Percentiles rank a stretch among this genome's conserved stretches.
Conservation (phyloP, 2,888 invertebrate genomes). For the Hydraecia micacea region DNA sequence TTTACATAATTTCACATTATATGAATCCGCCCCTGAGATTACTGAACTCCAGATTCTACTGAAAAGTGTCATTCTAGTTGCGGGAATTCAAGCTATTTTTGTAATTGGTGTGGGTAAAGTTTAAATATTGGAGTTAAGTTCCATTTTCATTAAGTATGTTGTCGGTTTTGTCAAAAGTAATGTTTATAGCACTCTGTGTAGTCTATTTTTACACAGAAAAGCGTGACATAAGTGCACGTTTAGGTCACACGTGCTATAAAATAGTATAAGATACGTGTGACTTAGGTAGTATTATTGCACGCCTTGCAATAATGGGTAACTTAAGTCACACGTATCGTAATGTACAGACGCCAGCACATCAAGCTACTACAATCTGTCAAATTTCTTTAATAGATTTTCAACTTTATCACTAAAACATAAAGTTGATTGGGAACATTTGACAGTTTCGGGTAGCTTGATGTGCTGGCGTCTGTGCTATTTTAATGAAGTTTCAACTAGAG, state of each 20-base stretch:
- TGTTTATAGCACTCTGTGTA: neutral
- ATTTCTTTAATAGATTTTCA: no score
- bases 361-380: no score
- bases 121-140: conserved; percentile 15
- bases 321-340: no score
- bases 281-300: no score
- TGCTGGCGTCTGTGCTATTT: no score
- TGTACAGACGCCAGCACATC: no score
- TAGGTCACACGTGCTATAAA: neutral
- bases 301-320: no score
- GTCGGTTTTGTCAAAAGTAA: neutral
- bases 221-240: no score
- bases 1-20: conserved; percentile 70
- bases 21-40: conserved; percentile 63
- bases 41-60: conserved; percentile 60
- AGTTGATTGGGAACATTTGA: no score
- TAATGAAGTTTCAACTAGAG: neutral
- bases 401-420: no score
- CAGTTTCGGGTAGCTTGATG: no score
- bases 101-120: conserved; percentile 38
- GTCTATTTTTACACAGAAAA: no score
- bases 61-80: conserved; percentile 60
- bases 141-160: conserved; percentile 10
- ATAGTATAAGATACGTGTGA: neutral
- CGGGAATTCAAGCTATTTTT: conserved; percentile 50